These are phyloP conservation scores for Daphoenositta chrysoptera DNA, from an alignment of 2,113 vertebrate genomes.

Conservation along the genomic window DNA sequence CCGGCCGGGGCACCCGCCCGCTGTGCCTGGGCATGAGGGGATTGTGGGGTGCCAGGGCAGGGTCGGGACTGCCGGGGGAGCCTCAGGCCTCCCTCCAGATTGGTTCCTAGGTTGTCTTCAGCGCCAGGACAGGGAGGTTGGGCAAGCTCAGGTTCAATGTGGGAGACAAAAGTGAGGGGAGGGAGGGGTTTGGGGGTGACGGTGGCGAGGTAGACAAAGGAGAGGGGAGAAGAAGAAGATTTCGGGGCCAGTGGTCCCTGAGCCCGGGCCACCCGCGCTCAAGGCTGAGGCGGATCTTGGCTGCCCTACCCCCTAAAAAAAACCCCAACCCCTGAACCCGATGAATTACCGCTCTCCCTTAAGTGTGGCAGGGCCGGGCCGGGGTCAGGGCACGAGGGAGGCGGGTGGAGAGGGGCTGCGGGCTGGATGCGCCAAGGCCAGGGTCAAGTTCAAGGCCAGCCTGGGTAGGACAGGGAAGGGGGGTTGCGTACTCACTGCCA, in stretches of 20 bases:
- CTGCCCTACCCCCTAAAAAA: background rate
- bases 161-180: background rate
- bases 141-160: background rate
- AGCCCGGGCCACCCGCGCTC: background rate
- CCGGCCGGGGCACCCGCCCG: background rate
- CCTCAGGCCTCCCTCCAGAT: background rate
- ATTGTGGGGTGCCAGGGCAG: background rate
- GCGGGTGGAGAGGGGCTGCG: background rate
- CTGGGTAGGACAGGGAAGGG: background rate
- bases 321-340: background rate
- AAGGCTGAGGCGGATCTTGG: background rate
- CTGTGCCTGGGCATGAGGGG: background rate
- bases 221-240: background rate
- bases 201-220: background rate
- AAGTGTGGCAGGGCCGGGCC: background rate
- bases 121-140: background rate
- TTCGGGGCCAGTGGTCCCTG: background rate
- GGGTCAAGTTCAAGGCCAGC: conserved; percentile 78
- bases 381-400: conserved; percentile 49
- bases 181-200: background rate
- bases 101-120: background rate
- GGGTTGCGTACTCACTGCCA: background rate
- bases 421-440: conserved; percentile 42
- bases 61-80: background rate
- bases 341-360: background rate